These are phyloP conservation scores for Morelia viridis DNA, from an alignment of 2,797 vertebrate genomes.

Conservation along the genomic window DNA sequence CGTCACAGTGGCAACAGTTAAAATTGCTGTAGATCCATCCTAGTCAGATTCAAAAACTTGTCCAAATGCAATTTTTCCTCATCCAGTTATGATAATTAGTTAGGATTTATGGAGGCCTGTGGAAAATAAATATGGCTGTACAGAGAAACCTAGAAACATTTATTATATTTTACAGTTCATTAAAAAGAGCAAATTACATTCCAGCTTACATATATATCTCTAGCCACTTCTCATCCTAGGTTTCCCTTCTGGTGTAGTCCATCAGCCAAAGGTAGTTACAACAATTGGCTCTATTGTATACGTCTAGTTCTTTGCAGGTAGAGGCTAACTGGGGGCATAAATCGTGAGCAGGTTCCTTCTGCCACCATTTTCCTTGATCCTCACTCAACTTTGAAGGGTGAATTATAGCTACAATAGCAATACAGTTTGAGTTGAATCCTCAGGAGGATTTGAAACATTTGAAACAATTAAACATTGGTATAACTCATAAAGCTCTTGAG, in stretches of 20 bases:
- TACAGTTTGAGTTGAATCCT: slow-evolving; percentile 66
- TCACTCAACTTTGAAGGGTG: slow-evolving; percentile 60
- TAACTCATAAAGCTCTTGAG: slow-evolving; percentile 59
- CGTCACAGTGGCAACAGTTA: slow-evolving; percentile 80
- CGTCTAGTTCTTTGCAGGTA: background rate
- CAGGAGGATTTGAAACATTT: slow-evolving; percentile 56
- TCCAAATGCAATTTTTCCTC: slow-evolving; percentile 97
- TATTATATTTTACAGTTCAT: slow-evolving; percentile 94
- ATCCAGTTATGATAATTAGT: slow-evolving; percentile 97
- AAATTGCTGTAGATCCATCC: slow-evolving; percentile 88
- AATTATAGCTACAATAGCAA: slow-evolving; percentile 14
- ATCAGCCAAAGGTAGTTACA: background rate
- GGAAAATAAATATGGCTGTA: slow-evolving; percentile 89
- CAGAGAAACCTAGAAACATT: slow-evolving; percentile 86
- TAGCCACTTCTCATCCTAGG: slow-evolving; percentile 51
- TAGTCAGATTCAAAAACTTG: slow-evolving; percentile 98
- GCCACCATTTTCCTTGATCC: slow-evolving; percentile 48
- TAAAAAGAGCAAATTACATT: slow-evolving; percentile 90
- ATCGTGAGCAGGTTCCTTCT: slow-evolving; percentile 60
- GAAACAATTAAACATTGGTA: slow-evolving; percentile 45
- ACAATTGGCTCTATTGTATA: background rate
- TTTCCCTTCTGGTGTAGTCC: slow-evolving; percentile 40
- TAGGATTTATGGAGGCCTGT: slow-evolving; percentile 91
- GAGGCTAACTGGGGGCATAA: slow-evolving; percentile 36
- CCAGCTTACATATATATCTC: slow-evolving; percentile 64